Evolutionary conservation across 2,888 invertebrate species (phyloP).

Genomic region (Spicauda simplicius): DNA sequence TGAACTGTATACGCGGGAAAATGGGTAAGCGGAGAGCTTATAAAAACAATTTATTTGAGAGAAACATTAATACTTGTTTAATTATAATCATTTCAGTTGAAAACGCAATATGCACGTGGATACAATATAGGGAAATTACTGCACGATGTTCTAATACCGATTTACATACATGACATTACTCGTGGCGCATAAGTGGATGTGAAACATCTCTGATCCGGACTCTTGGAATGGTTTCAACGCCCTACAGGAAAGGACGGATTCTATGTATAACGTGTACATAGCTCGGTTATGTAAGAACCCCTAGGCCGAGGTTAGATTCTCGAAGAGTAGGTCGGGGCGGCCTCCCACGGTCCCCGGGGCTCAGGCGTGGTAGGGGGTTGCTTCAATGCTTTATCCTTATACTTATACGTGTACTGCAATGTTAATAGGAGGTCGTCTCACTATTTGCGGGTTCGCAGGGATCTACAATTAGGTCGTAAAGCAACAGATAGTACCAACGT

Average conservation of each 20-base stretch:
- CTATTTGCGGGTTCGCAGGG: conserved; percentile 40
- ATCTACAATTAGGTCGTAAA: conserved; percentile 43
- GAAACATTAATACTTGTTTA: too few species aligned
- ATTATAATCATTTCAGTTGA: neutral
- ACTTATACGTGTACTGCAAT: conserved; percentile 37
- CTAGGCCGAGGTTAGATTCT: conserved; percentile 41
- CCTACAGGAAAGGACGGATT: conserved; percentile 34
- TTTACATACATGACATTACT: conserved; percentile 2
- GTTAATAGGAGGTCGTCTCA: conserved; percentile 41
- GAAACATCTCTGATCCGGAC: conserved; percentile 25
- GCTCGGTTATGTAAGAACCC: conserved; percentile 38
- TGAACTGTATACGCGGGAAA: too few species aligned
- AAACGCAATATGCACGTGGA: neutral
- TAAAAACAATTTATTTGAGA: too few species aligned
- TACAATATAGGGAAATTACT: conserved; percentile 10
- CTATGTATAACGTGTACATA: conserved; percentile 28
- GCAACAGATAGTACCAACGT: conserved; percentile 37
- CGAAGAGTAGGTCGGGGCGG: conserved; percentile 58
- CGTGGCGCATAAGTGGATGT: conserved; percentile 23
- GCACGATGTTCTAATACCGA: conserved; percentile 11
- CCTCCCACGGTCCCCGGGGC: conserved; percentile 66
- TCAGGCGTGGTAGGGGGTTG: conserved; percentile 57
- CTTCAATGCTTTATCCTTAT: conserved; percentile 43
- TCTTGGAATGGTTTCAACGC: conserved; percentile 37
- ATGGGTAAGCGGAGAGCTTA: too few species aligned